These are phyloP conservation scores for Gobiocypris rarus DNA, from an alignment of 2,113 vertebrate species.

Conservation along the genomic window DNA sequence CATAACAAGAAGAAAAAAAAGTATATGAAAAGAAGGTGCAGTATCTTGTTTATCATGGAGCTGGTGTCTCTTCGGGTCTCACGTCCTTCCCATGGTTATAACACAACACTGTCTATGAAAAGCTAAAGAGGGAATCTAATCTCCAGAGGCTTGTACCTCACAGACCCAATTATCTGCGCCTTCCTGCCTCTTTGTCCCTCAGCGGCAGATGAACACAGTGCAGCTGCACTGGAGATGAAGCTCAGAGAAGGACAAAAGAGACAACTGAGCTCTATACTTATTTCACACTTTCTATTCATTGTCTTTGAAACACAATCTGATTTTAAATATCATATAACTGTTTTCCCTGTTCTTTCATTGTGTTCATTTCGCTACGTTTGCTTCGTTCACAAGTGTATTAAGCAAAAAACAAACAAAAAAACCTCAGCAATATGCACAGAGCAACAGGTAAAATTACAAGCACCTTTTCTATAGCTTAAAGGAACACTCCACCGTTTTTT, in stretches of 20 bases:
- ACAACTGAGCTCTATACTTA: not conserved
- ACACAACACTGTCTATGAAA: constrained; percentile 48
- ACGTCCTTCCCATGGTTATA: constrained; percentile 52
- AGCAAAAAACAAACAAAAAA: not conserved
- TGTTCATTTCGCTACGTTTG: not conserved
- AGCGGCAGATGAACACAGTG: constrained; percentile 37
- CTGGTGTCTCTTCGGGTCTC: constrained; percentile 26
- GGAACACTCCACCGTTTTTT: no score
- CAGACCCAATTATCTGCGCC: constrained; percentile 53
- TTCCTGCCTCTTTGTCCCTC: constrained; percentile 47
- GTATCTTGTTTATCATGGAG: constrained; percentile 33
- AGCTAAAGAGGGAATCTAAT: constrained; percentile 45
- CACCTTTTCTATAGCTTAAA: not conserved
- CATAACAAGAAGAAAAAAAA: not conserved
- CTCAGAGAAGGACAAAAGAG: constrained; percentile 46
- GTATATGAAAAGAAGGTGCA: not conserved
- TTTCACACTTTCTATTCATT: constrained; percentile 1
- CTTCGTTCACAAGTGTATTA: not conserved
- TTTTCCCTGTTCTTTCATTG: not conserved
- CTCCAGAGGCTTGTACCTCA: constrained; percentile 51
- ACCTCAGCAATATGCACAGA: not conserved
- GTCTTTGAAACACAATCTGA: not conserved
- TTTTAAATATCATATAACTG: not conserved
- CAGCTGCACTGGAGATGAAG: constrained; percentile 27
- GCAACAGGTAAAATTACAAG: constrained; percentile 8